A percentile compares a stretch with the other conserved stretches of the same genome.
Conservation (phyloP, 2,888 invertebrate species). For the Geotrupes spiniger region DNA sequence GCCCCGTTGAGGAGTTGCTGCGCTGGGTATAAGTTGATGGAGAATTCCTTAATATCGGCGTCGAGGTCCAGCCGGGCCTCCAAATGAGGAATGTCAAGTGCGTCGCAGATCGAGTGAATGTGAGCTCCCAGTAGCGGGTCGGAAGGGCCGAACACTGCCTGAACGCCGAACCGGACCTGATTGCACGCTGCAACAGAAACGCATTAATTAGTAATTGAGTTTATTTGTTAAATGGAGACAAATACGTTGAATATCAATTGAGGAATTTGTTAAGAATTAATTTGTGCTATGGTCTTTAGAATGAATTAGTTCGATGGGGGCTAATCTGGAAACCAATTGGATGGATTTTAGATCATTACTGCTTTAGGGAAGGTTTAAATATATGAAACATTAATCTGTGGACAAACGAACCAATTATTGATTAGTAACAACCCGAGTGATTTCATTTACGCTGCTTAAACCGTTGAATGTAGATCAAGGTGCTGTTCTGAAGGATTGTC, state of each 20-base stretch:
- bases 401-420: too few species aligned
- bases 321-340: too few species aligned
- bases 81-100: constrained; percentile 76
- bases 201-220: not conserved
- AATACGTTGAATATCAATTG: not conserved
- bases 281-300: too few species aligned
- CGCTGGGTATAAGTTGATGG: constrained; percentile 77
- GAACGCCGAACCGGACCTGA: constrained; percentile 67
- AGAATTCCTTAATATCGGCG: constrained; percentile 62
- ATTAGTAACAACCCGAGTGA: too few species aligned
- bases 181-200: constrained; percentile 60
- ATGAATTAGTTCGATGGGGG: too few species aligned
- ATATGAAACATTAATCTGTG: too few species aligned
- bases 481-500: too few species aligned
- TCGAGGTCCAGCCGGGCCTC: constrained; percentile 65
- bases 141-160: constrained; percentile 76
- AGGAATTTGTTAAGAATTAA: too few species aligned
- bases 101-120: constrained; percentile 77
- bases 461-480: too few species aligned
- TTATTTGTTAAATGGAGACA: not conserved
- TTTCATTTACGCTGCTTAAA: too few species aligned
- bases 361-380: too few species aligned
- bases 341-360: too few species aligned
- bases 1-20: constrained; percentile 70
- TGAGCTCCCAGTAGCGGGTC: constrained; percentile 70